Percentiles rank a stretch among this genome's conserved stretches.
phyloP scores from a whole-genome alignment of 2,888 invertebrate species.

The Scaptomyza reducta region DNA sequence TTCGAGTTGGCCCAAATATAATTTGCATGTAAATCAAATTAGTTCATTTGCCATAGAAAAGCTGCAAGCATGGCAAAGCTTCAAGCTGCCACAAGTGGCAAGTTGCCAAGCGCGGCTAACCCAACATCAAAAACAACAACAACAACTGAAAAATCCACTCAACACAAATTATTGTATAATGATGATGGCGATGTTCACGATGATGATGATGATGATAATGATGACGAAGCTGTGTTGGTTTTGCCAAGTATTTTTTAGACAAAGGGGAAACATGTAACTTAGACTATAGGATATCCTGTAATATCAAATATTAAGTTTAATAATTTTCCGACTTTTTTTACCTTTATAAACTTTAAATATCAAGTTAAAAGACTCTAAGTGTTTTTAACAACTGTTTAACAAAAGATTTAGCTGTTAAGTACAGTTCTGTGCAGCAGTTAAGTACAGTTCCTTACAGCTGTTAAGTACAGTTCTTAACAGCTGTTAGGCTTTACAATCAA shows the following conservation, averaged over 20 bases:
- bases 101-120: conserved; percentile 29
- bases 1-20: conserved; percentile 51
- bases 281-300: conserved; percentile 13
- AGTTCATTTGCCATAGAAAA: conserved; percentile 47
- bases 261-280: background rate
- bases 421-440: background rate
- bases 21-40: conserved; percentile 73
- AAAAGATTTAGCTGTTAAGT: background rate
- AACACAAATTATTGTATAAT: conserved; percentile 38
- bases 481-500: too few species aligned
- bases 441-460: background rate
- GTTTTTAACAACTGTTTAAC: conserved; percentile 1
- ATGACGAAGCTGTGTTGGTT: conserved; percentile 26
- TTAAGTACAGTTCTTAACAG: background rate
- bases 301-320: background rate
- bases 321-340: too few species aligned
- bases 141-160: conserved; percentile 10
- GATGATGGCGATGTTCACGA: conserved; percentile 18
- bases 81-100: conserved; percentile 49
- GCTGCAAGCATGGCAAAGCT: conserved; percentile 7
- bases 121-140: background rate
- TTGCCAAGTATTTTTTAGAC: background rate
- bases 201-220: conserved; percentile 24
- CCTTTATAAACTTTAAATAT: too few species aligned
- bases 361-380: background rate